These are phyloP conservation scores for Acanthosepion pharaonis DNA, from an alignment of 2,888 invertebrate genomes.

Conservation along the genomic window DNA sequence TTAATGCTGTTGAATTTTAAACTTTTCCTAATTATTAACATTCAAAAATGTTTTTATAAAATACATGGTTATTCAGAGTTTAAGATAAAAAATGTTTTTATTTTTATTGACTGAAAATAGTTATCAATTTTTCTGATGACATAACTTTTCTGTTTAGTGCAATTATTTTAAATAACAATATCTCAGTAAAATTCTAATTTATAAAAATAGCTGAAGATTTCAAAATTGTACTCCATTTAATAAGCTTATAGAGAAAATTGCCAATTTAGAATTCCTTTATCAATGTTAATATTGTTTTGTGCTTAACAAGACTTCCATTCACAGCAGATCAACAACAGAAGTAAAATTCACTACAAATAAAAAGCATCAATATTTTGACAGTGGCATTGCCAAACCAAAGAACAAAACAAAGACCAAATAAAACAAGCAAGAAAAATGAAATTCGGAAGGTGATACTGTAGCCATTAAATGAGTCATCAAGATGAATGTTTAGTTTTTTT, in stretches of 20 bases:
- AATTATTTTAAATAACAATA: no score
- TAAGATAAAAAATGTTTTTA: no score
- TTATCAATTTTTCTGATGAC: no score
- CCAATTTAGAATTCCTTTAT: background rate
- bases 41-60: no score
- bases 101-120: no score
- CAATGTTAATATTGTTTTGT: background rate
- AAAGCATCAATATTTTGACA: background rate
- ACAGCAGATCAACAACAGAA: background rate
- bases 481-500: background rate
- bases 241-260: background rate
- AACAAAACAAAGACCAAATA: background rate
- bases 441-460: background rate
- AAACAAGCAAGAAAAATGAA: conserved; percentile 33
- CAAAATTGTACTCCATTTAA: background rate
- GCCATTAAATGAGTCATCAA: background rate
- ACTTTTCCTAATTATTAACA: no score
- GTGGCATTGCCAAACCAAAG: conserved; percentile 13
- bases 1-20: no score
- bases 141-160: no score
- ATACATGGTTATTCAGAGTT: no score
- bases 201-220: background rate
- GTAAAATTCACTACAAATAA: background rate
- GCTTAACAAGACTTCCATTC: background rate
- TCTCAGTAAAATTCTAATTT: no score